A percentile compares a stretch with the other conserved stretches of the same genome.
Evolutionary conservation across 2,113 vertebrate species (phyloP).

Genomic region (Pteruthius melanotis): DNA sequence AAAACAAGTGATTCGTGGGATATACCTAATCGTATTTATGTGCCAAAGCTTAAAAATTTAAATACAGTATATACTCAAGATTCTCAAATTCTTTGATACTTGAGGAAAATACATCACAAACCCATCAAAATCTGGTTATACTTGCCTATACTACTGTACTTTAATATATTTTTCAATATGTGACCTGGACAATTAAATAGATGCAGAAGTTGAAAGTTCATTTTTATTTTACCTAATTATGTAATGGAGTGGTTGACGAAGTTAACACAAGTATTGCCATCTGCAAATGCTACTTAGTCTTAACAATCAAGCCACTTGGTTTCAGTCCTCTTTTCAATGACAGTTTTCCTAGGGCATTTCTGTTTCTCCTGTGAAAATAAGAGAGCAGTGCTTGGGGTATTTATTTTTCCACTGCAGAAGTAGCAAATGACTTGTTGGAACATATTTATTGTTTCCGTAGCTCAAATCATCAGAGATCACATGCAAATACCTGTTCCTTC

Average conservation of each 20-base stretch:
- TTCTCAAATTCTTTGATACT: background rate
- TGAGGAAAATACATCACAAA: background rate
- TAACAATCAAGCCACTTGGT: background rate
- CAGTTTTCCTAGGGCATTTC: background rate
- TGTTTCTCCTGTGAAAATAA: background rate
- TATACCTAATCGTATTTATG: background rate
- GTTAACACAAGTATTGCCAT: background rate
- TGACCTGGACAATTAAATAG: background rate
- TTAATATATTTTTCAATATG: background rate
- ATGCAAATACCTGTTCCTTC: background rate
- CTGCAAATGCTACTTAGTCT: background rate
- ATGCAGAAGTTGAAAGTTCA: rapidly evolving
- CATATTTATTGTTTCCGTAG: background rate
- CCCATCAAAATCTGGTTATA: background rate
- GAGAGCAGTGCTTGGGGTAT: background rate
- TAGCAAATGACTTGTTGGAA: background rate
- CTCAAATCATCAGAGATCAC: background rate
- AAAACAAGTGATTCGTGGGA: background rate
- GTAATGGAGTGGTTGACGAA: background rate
- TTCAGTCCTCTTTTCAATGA: background rate
- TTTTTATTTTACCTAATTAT: background rate
- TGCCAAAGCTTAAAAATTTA: background rate
- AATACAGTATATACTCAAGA: background rate
- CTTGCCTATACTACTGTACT: background rate
- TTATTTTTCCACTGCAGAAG: background rate